Evolutionary conservation across 2,113 vertebrate genomes (phyloP).

Genomic region (Chrysochloris asiatica): DNA sequence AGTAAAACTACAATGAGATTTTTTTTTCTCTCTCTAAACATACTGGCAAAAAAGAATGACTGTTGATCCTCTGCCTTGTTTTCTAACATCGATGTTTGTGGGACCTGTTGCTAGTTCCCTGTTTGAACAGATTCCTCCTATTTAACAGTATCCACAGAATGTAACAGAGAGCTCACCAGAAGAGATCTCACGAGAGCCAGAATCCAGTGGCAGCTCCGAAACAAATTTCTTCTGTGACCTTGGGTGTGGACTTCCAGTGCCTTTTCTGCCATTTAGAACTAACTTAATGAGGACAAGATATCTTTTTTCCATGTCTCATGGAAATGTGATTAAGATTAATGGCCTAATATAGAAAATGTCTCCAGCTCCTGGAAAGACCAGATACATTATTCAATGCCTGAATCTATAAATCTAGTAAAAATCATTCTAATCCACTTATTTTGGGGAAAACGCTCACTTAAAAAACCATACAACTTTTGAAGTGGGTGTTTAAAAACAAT

Average conservation of each 20-base stretch:
- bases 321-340: constrained; percentile 61
- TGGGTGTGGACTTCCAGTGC: background rate
- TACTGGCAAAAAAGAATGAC: background rate
- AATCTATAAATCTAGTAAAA: constrained; percentile 10
- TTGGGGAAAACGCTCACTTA: background rate
- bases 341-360: background rate
- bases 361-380: constrained; percentile 11
- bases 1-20: background rate
- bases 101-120: background rate
- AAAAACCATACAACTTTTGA: constrained; percentile 20
- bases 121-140: background rate
- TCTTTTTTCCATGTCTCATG: constrained; percentile 32
- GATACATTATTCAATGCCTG: constrained; percentile 10
- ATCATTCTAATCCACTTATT: constrained; percentile 32
- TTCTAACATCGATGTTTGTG: background rate
- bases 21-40: background rate
- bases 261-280: background rate
- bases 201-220: background rate
- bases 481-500: background rate
- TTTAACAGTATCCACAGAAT: background rate
- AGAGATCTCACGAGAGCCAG: background rate
- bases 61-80: background rate
- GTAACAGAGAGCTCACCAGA: background rate
- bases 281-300: background rate
- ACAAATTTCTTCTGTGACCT: background rate